These are phyloP conservation scores for Endomychus coccineus DNA, from an alignment of 2,888 invertebrate genomes.

Conservation along the genomic window DNA sequence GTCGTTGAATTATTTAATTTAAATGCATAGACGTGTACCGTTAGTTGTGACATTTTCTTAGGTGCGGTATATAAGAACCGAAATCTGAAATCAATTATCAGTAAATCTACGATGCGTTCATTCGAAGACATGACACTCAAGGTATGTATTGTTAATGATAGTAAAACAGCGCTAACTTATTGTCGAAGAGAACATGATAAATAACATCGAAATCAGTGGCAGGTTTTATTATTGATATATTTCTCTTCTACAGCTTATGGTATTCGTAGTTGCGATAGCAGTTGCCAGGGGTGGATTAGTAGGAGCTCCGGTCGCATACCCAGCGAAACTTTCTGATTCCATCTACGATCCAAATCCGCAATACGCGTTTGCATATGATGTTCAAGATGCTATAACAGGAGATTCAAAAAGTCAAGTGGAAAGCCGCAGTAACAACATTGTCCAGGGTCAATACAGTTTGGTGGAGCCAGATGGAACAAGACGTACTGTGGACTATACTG, in stretches of 20 bases:
- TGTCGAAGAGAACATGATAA: no score
- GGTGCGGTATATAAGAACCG: constrained; percentile 23
- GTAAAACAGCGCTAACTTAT: no score
- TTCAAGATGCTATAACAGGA: constrained; percentile 60
- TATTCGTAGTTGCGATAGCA: constrained; percentile 28
- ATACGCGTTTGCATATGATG: constrained; percentile 62
- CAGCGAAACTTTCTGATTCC: constrained; percentile 25
- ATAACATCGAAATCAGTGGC: no score
- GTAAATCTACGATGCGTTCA: constrained; percentile 20
- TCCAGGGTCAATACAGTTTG: constrained; percentile 48
- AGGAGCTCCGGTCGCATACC: constrained; percentile 28
- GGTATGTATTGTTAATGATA: constrained; percentile 24
- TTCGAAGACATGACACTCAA: constrained; percentile 25
- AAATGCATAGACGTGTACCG: no score
- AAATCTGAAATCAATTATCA: constrained; percentile 18
- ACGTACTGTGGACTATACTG: constrained; percentile 49
- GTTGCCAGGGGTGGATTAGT: constrained; percentile 26
- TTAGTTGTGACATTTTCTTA: no score
- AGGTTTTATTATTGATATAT: no score
- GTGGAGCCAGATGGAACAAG: constrained; percentile 50
- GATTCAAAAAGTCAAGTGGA: constrained; percentile 50
- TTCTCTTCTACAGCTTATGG: constrained; percentile 25
- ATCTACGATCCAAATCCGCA: constrained; percentile 54
- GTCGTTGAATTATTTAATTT: no score
- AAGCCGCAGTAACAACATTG: constrained; percentile 48